These are phyloP conservation scores for Falcaria lacertinaria DNA, from an alignment of 2,888 invertebrate genomes.

Conservation along the genomic window DNA sequence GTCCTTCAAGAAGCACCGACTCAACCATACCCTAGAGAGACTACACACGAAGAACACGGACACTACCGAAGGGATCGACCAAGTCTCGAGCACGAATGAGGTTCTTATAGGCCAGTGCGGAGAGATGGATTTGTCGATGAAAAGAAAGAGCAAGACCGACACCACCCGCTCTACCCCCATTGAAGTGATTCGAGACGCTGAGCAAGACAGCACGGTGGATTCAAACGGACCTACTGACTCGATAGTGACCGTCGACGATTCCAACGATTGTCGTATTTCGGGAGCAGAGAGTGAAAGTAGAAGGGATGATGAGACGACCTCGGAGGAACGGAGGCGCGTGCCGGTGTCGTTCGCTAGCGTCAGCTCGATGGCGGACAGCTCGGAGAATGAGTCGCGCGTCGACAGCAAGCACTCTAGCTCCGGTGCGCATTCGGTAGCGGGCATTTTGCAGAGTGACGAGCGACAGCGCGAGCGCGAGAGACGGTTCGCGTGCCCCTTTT, in stretches of 20 bases:
- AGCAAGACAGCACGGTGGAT: slow-evolving; percentile 87
- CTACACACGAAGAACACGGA: slow-evolving; percentile 85
- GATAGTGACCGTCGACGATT: slow-evolving; percentile 66
- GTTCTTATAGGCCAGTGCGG: slow-evolving; percentile 76
- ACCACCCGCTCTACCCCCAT: slow-evolving; percentile 68
- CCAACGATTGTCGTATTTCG: slow-evolving; percentile 66
- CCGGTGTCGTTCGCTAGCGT: slow-evolving; percentile 76
- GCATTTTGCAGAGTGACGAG: slow-evolving; percentile 82
- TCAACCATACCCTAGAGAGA: slow-evolving; percentile 91
- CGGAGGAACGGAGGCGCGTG: slow-evolving; percentile 50
- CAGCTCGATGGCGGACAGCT: slow-evolving; percentile 75
- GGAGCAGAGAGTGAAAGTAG: slow-evolving; percentile 62
- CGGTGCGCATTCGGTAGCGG: slow-evolving; percentile 78
- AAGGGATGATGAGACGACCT: slow-evolving; percentile 46
- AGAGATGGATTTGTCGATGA: slow-evolving; percentile 80
- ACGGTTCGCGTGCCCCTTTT: slow-evolving; percentile 92
- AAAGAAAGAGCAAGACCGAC: slow-evolving; percentile 57
- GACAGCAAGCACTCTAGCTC: slow-evolving; percentile 76
- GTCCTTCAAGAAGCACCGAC: slow-evolving; percentile 93
- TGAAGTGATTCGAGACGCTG: slow-evolving; percentile 74
- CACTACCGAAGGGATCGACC: slow-evolving; percentile 78
- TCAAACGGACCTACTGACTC: slow-evolving; percentile 80
- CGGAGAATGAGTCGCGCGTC: slow-evolving; percentile 69
- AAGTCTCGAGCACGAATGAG: slow-evolving; percentile 87
- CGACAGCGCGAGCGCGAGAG: slow-evolving; percentile 82